Evolutionary conservation across 2,797 vertebrate genomes (phyloP).

Genomic region (Geotria australis): DNA sequence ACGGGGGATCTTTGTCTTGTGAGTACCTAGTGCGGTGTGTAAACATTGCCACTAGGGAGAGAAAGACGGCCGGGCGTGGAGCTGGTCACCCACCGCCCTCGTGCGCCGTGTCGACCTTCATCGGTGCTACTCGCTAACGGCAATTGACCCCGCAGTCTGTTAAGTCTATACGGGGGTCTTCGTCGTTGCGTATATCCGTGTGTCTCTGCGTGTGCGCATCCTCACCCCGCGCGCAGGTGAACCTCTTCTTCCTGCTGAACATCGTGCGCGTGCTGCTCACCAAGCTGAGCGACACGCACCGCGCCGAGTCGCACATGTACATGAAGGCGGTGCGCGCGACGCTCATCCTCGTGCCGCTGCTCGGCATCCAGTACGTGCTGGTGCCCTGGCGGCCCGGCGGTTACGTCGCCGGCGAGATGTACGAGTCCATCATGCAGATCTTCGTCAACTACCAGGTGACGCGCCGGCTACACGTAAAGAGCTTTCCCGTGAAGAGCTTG

Average conservation of each 20-base stretch:
- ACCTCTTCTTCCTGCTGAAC: not conserved
- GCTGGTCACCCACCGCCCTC: too few relatives aligned
- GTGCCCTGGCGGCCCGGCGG: not conserved
- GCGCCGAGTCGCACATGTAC: not conserved
- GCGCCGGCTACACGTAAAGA: too few relatives aligned
- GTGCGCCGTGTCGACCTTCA: too few relatives aligned
- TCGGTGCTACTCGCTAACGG: too few relatives aligned
- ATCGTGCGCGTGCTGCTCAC: not conserved
- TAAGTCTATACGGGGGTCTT: too few relatives aligned
- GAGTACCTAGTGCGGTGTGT: too few relatives aligned
- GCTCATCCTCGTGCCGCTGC: not conserved
- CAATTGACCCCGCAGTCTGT: too few relatives aligned
- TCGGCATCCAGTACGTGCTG: not conserved
- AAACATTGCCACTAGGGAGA: too few relatives aligned
- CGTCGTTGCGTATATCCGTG: not conserved
- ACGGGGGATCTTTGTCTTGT: too few relatives aligned
- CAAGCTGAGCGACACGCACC: not conserved
- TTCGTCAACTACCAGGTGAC: not conserved
- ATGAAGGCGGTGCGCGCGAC: not conserved
- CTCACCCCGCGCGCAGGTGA: not conserved
- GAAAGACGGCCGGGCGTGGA: too few relatives aligned
- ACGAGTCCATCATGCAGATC: not conserved
- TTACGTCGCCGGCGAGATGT: not conserved
- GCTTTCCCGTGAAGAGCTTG: too few relatives aligned
- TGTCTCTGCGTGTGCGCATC: not conserved